Conservation (phyloP, 2,113 vertebrate species). For the Corythoichthys intestinalis region DNA sequence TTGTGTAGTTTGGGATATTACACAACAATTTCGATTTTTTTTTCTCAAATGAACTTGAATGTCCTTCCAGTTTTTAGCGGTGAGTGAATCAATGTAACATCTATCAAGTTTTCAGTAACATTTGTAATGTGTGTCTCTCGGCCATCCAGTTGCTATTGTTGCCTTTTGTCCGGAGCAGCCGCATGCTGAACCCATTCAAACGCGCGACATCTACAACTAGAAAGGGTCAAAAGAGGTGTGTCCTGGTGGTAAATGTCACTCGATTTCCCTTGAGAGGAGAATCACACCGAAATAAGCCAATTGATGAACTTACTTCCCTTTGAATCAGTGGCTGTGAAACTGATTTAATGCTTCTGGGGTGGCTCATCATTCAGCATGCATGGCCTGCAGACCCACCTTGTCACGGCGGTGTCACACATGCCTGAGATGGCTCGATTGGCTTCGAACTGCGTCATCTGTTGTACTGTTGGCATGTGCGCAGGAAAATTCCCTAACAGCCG, state of each 20-base stretch:
- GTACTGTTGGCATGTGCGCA: constrained; percentile 37
- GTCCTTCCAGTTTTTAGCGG: constrained; percentile 22
- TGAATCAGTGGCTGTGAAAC: constrained; percentile 12
- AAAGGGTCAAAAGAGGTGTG: constrained; percentile 41
- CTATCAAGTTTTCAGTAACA: not conserved
- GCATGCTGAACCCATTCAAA: constrained; percentile 22
- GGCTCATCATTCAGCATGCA: constrained; percentile 13
- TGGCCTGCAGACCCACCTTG: constrained; percentile 6
- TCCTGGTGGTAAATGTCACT: constrained; percentile 42
- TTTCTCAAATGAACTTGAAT: constrained; percentile 11
- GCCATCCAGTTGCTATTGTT: constrained; percentile 10
- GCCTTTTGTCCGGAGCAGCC: constrained; percentile 8
- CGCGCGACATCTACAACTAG: constrained; percentile 31
- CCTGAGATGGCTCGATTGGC: constrained; percentile 45
- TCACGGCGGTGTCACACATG: constrained; percentile 50
- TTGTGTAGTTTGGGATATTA: constrained; percentile 6
- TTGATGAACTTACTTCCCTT: constrained; percentile 36
- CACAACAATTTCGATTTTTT: constrained; percentile 24
- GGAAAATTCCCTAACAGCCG: constrained; percentile 21
- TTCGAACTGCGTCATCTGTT: constrained; percentile 32
- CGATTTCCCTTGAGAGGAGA: constrained; percentile 10
- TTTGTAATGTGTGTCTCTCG: constrained; percentile 20
- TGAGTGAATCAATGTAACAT: not conserved
- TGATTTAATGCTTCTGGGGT: constrained; percentile 21
- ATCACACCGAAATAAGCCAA: constrained; percentile 14